Conservation (phyloP, 35 echinoderm and acorn worm species). For the Strongylocentrotus purpuratus region DNA sequence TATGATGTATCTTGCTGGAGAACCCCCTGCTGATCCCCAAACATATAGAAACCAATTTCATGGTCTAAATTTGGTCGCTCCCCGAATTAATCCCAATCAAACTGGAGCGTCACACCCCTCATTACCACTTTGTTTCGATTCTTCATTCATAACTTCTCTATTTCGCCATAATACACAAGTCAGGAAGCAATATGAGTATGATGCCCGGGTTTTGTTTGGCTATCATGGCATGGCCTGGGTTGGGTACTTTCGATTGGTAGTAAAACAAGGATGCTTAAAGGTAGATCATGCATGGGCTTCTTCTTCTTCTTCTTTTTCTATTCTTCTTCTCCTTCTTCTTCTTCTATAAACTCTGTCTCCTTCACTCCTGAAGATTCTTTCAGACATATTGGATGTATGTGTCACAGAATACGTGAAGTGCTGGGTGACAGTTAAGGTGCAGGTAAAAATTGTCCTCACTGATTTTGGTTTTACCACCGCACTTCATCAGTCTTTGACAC, state of each 20-base stretch:
- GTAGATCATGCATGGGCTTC: too few relatives aligned
- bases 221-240: background rate
- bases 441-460: too few relatives aligned
- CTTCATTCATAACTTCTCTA: background rate
- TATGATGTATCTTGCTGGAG: background rate
- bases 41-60: constrained; percentile 12
- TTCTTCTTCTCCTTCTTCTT: too few relatives aligned
- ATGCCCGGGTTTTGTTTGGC: background rate
- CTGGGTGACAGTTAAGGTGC: too few relatives aligned
- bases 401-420: too few relatives aligned
- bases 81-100: background rate
- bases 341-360: too few relatives aligned
- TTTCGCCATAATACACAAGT: background rate
- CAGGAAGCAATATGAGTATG: background rate
- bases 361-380: too few relatives aligned
- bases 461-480: too few relatives aligned
- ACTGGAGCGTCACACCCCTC: background rate
- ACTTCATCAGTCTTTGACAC: too few relatives aligned
- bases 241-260: background rate
- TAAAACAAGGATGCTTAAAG: too few relatives aligned
- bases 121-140: background rate
- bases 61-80: background rate
- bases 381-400: too few relatives aligned
- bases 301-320: too few relatives aligned
- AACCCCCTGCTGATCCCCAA: background rate